These are phyloP conservation scores for Aramus guarauna DNA, from an alignment of 2,113 vertebrate genomes.

Conservation along the genomic window DNA sequence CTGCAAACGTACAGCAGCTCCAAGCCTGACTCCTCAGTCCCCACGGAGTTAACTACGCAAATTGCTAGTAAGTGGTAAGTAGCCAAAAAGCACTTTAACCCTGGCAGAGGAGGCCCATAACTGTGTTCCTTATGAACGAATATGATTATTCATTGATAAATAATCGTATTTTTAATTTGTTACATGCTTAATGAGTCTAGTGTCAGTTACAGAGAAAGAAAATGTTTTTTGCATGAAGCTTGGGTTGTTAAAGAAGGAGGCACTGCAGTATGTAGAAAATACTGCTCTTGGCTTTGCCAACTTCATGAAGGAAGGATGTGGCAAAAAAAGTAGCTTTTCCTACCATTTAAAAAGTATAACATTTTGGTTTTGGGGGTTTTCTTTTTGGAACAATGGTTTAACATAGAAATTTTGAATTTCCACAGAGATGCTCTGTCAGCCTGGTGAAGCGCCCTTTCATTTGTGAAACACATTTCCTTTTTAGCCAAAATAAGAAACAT, in stretches of 20 bases:
- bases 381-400: not conserved
- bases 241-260: not conserved
- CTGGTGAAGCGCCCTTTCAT: not conserved
- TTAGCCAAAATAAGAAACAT: not conserved
- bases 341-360: not conserved
- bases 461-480: not conserved
- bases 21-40: not conserved
- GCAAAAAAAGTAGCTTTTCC: not conserved
- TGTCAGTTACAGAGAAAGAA: not conserved
- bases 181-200: not conserved
- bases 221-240: not conserved
- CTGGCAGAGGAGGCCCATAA: not conserved
- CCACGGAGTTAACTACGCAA: not conserved
- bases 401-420: not conserved
- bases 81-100: not conserved
- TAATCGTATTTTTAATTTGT: not conserved
- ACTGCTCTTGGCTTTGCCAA: not conserved
- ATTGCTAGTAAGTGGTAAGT: not conserved
- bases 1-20: not conserved
- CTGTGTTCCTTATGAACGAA: fast-evolving
- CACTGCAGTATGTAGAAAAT: not conserved
- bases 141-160: not conserved
- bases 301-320: not conserved
- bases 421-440: not conserved
- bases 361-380: not conserved